Evolutionary conservation across 2,113 vertebrate genomes (phyloP).

Genomic region (Leptocoma aspasia): DNA sequence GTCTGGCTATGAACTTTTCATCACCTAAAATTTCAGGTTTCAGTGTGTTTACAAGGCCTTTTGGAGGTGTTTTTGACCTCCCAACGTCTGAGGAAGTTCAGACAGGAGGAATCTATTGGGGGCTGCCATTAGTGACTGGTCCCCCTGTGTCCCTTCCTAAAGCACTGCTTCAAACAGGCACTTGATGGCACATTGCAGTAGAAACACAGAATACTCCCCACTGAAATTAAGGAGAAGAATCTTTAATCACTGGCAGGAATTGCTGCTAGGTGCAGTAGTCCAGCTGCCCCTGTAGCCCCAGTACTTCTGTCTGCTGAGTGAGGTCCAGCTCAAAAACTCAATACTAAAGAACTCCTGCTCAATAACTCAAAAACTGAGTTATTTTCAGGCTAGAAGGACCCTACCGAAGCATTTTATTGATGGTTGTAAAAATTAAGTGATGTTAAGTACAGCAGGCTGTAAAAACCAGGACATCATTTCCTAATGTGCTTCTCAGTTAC

Average conservation of each 20-base stretch:
- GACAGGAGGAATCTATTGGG: neutral
- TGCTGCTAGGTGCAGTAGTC: neutral
- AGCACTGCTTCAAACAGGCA: neutral
- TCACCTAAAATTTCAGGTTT: neutral
- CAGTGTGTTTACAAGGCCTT: neutral
- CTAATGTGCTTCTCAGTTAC: neutral
- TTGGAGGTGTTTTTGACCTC: neutral
- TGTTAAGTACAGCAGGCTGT: neutral
- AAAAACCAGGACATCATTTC: neutral
- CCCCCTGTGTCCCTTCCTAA: neutral
- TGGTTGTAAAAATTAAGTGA: slow-evolving; percentile 30
- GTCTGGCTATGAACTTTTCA: neutral
- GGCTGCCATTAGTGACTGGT: neutral
- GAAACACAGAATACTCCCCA: neutral
- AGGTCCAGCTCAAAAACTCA: neutral
- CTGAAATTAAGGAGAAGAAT: neutral
- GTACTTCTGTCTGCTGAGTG: neutral
- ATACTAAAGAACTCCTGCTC: neutral
- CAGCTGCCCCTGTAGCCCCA: neutral
- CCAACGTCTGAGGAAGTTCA: rapidly evolving
- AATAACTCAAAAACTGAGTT: neutral
- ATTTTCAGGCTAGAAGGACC: neutral
- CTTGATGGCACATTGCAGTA: neutral
- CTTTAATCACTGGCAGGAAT: neutral
- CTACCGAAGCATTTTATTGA: neutral